These are phyloP conservation scores for Ichneumoninae sp. DNA, from an alignment of 2,888 invertebrate genomes.

Conservation along the genomic window DNA sequence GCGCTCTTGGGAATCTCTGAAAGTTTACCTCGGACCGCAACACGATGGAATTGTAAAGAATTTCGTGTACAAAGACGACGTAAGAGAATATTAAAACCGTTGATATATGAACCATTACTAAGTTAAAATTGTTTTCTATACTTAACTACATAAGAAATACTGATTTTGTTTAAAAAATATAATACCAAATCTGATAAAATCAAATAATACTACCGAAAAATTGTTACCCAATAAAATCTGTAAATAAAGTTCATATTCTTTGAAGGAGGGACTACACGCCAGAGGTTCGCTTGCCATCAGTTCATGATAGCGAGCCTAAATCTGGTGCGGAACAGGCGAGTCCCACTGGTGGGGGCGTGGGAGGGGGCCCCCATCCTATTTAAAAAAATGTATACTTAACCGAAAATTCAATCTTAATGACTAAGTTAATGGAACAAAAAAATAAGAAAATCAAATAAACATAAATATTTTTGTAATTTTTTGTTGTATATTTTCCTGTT, in stretches of 20 bases:
- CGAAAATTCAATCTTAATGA: too few species aligned
- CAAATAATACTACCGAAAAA: neutral
- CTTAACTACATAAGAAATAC: neutral
- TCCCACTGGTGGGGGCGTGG: neutral
- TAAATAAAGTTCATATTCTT: neutral
- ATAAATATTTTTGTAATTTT: too few species aligned
- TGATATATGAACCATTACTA: neutral
- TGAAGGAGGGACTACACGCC: neutral
- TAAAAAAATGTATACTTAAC: neutral
- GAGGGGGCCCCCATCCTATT: neutral
- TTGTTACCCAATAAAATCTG: neutral
- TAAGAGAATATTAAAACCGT: neutral
- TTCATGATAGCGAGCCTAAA: neutral
- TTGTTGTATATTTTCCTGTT: too few species aligned
- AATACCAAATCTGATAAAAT: neutral
- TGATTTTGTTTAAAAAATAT: neutral
- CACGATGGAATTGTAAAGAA: slow-evolving; percentile 13
- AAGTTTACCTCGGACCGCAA: slow-evolving; percentile 24
- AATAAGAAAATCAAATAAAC: too few species aligned
- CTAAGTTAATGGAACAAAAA: too few species aligned
- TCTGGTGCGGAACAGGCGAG: neutral
- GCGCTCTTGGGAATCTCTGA: slow-evolving; percentile 33
- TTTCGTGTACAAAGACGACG: slow-evolving; percentile 22
- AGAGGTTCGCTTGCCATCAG: neutral
- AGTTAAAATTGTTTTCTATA: neutral